Evolutionary conservation across 1,140 invertebrate genomes (phyloP).

Genomic region (Ceratitis capitata): DNA sequence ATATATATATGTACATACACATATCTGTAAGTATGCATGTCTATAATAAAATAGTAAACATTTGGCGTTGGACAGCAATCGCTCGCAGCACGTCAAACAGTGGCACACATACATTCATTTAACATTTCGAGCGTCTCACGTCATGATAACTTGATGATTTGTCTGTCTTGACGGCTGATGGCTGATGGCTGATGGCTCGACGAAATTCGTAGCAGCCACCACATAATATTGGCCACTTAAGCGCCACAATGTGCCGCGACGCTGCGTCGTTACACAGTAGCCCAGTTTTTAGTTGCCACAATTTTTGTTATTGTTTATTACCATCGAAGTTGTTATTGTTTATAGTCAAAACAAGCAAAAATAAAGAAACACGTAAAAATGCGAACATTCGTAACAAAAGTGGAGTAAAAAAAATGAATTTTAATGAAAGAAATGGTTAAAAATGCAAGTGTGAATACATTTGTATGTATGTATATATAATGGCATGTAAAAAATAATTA

Average conservation of each 20-base stretch:
- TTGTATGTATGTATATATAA: background rate
- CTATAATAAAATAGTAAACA: background rate
- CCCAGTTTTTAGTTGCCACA: background rate
- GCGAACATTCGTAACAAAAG: background rate
- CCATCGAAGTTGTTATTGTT: background rate
- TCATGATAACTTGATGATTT: background rate
- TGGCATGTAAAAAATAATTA: background rate
- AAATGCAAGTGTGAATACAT: background rate
- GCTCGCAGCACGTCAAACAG: background rate
- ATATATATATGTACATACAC: too few relatives aligned
- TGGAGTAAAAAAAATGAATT: background rate
- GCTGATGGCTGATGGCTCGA: background rate
- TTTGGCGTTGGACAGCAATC: background rate
- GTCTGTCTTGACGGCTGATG: background rate
- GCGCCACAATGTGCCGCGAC: background rate
- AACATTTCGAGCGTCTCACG: background rate
- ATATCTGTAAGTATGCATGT: too few relatives aligned
- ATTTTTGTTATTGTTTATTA: background rate
- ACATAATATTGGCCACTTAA: conserved; percentile 12
- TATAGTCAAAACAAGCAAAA: too few relatives aligned
- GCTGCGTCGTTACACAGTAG: conserved; percentile 16
- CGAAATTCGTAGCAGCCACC: background rate
- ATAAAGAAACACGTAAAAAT: background rate
- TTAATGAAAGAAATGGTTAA: background rate
- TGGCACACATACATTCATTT: background rate